Conservation (phyloP, 2,797 vertebrate genomes). For the Sebastes oblongus region DNA sequence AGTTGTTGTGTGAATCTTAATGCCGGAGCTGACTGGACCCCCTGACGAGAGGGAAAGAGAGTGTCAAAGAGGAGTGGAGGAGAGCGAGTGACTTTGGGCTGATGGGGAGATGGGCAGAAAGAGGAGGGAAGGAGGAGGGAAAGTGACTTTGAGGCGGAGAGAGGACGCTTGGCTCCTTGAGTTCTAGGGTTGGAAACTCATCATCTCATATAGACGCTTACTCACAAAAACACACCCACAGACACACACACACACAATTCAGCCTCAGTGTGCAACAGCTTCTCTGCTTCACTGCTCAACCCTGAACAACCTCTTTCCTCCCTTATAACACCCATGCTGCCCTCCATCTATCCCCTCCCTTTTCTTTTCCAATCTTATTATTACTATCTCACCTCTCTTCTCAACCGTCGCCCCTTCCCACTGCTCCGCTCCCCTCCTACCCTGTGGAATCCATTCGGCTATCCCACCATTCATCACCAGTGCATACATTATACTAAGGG, state of each 20-base stretch:
- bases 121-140: conserved; percentile 34
- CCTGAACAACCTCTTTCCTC: conserved; percentile 73
- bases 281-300: conserved; percentile 77
- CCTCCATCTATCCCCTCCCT: conserved; percentile 55
- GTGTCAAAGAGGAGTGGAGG: conserved; percentile 12
- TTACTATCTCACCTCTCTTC: conserved; percentile 72
- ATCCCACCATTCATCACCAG: conserved; percentile 47
- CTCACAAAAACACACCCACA: conserved; percentile 27
- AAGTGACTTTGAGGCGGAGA: conserved; percentile 68
- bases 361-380: conserved; percentile 76
- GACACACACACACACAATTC: conserved; percentile 7
- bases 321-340: conserved; percentile 58
- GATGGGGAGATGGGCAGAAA: conserved; percentile 31
- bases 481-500: conserved; percentile 47
- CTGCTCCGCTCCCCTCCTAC: conserved; percentile 29
- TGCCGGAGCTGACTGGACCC: conserved; percentile 44
- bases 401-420: conserved; percentile 40
- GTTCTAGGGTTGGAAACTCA: conserved; percentile 64
- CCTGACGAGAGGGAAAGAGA: conserved; percentile 44
- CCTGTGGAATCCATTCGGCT: conserved; percentile 43
- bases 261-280: conserved; percentile 50
- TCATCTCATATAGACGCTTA: conserved; percentile 46
- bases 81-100: conserved; percentile 34
- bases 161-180: conserved; percentile 57
- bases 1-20: conserved; percentile 56